Percentiles rank a stretch among this genome's conserved stretches.
Evolutionary conservation across 2,888 invertebrate species (phyloP).

Genomic region (Agriopis aurantiaria): DNA sequence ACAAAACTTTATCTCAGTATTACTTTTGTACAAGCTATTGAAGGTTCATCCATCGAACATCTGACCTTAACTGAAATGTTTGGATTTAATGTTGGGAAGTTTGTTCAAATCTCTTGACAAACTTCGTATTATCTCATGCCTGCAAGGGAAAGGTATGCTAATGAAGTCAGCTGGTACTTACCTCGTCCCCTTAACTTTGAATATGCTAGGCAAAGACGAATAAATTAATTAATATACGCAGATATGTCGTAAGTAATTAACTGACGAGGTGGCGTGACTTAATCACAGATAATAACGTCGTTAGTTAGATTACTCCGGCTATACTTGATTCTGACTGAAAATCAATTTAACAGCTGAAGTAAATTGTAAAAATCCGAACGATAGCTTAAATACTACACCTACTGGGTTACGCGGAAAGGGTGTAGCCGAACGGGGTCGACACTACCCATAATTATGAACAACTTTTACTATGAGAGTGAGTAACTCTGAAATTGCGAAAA

Average conservation of each 20-base stretch:
- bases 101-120: slow-evolving; percentile 23
- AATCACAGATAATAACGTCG: not conserved
- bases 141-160: slow-evolving; percentile 50
- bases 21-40: slow-evolving; percentile 23
- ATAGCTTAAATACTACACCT: too few species aligned
- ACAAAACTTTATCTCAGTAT: slow-evolving; percentile 6
- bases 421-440: too few species aligned
- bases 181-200: slow-evolving; percentile 30
- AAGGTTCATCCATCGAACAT: slow-evolving; percentile 36
- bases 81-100: slow-evolving; percentile 36
- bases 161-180: slow-evolving; percentile 40
- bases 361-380: too few species aligned
- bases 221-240: slow-evolving; percentile 26
- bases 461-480: too few species aligned
- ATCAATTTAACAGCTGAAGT: too few species aligned
- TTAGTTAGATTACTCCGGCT: not conserved
- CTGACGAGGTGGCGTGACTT: slow-evolving; percentile 8
- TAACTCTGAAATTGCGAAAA: too few species aligned
- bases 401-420: too few species aligned
- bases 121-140: slow-evolving; percentile 25
- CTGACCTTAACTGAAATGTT: slow-evolving; percentile 40
- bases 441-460: too few species aligned
- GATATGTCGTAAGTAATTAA: slow-evolving; percentile 8
- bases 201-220: slow-evolving; percentile 23
- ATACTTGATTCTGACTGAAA: not conserved